Evolutionary conservation across 92 coral and sea anemone genomes (phyloP).

Genomic region (Siderastrea siderea): DNA sequence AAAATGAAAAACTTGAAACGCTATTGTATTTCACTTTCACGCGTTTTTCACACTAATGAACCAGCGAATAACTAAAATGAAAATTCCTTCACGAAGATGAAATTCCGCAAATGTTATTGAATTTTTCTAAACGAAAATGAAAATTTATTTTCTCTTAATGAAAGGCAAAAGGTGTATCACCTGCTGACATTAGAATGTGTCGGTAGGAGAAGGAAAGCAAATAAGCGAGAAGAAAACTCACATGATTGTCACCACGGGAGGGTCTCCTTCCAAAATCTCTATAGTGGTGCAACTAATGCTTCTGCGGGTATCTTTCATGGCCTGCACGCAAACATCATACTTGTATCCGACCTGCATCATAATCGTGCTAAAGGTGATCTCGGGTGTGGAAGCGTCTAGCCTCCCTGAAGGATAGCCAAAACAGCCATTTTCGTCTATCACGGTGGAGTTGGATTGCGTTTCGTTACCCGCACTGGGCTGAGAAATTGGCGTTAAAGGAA

Average conservation of each 20-base stretch:
- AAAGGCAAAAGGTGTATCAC: too few relatives aligned
- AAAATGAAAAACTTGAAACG: too few relatives aligned
- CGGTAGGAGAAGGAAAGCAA: not conserved
- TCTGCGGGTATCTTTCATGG: constrained; percentile 68
- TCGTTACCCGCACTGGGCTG: constrained; percentile 10
- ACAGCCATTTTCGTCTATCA: constrained; percentile 56
- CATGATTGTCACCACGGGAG: constrained; percentile 75
- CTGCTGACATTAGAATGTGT: too few relatives aligned
- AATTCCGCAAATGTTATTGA: too few relatives aligned
- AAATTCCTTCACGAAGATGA: too few relatives aligned
- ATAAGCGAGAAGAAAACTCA: constrained; percentile 42
- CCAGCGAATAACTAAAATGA: too few relatives aligned
- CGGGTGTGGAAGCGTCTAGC: constrained; percentile 31
- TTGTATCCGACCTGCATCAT: constrained; percentile 45
- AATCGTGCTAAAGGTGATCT: constrained; percentile 50
- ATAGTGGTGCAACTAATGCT: constrained; percentile 40
- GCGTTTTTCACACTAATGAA: too few relatives aligned
- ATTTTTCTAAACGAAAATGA: too few relatives aligned
- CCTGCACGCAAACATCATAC: constrained; percentile 61
- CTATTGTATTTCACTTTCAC: too few relatives aligned
- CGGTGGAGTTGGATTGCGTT: constrained; percentile 16
- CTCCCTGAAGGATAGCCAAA: constrained; percentile 81
- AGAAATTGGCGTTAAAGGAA: constrained; percentile 39
- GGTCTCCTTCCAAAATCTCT: constrained; percentile 71
- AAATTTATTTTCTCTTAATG: too few relatives aligned